Percentiles rank a stretch among this genome's conserved stretches.
These are phyloP conservation scores for Acanthosoma haemorrhoidale DNA, from an alignment of 2,888 invertebrate species.

Conservation along the genomic window DNA sequence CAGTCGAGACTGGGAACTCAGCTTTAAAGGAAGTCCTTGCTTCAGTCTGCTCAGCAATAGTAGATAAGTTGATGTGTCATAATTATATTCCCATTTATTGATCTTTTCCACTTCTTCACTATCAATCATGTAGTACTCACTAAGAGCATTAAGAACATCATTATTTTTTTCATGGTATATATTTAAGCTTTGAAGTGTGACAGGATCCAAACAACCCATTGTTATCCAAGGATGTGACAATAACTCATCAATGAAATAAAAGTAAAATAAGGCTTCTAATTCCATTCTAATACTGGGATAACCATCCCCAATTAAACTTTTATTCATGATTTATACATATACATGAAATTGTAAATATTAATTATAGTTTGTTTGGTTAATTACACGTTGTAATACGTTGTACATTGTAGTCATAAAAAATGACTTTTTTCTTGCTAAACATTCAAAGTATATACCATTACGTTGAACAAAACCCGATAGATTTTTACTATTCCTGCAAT, in stretches of 20 bases:
- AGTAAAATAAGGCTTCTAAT: no score
- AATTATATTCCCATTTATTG: slow-evolving; percentile 59
- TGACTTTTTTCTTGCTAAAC: no score
- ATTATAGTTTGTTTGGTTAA: no score
- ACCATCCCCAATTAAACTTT: no score
- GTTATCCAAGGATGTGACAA: slow-evolving; percentile 62
- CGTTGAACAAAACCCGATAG: no score
- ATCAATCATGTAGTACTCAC: slow-evolving; percentile 45
- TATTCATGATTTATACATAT: no score
- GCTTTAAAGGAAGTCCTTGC: slow-evolving; percentile 50
- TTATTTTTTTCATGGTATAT: slow-evolving; percentile 48
- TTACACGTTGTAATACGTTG: no score
- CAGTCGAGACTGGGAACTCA: slow-evolving; percentile 36
- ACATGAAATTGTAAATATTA: no score
- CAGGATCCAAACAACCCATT: slow-evolving; percentile 49
- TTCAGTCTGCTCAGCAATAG: slow-evolving; percentile 58
- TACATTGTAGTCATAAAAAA: no score
- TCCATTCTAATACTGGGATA: no score
- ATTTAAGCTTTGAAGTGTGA: slow-evolving; percentile 45
- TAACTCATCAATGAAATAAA: slow-evolving; percentile 59
- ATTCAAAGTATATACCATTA: no score
- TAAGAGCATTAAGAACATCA: slow-evolving; percentile 55
- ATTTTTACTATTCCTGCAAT: no score
- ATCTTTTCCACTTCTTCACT: slow-evolving; percentile 49
- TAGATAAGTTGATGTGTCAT: slow-evolving; percentile 68